Evolutionary conservation across 2,797 vertebrate genomes (phyloP).

Genomic region (Eulemur rubriventer): DNA sequence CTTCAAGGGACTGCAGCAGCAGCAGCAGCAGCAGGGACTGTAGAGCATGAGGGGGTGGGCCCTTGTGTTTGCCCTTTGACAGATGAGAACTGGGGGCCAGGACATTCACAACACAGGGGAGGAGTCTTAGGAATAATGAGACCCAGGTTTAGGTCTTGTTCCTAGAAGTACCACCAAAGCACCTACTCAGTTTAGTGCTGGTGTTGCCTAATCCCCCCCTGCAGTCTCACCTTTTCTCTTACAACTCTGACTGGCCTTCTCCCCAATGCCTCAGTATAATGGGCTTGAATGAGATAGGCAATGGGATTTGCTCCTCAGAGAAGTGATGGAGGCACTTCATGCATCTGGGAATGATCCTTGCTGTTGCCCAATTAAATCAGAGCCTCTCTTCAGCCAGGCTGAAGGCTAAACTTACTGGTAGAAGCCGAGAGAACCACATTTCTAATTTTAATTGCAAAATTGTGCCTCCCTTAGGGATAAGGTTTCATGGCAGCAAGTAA

Average conservation of each 20-base stretch:
- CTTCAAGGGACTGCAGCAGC: conserved; percentile 53
- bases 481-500: not conserved
- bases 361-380: not conserved
- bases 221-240: not conserved
- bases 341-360: not conserved
- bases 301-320: not conserved
- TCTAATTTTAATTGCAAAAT: not conserved
- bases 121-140: not conserved
- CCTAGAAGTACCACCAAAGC: not conserved
- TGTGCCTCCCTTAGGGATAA: not conserved
- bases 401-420: not conserved
- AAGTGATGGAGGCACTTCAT: rapidly evolving
- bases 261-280: not conserved
- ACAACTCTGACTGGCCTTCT: not conserved
- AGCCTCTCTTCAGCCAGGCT: not conserved
- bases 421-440: not conserved
- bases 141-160: not conserved
- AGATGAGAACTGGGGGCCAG: too few relatives aligned
- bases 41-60: not conserved
- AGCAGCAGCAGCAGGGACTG: not conserved
- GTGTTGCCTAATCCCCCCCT: rapidly evolving
- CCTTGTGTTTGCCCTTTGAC: conserved; percentile 32
- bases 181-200: rapidly evolving
- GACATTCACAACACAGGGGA: not conserved
- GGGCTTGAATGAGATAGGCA: not conserved